Conservation (phyloP, 2,113 vertebrate species). For the Seriola quinqueradiata region DNA sequence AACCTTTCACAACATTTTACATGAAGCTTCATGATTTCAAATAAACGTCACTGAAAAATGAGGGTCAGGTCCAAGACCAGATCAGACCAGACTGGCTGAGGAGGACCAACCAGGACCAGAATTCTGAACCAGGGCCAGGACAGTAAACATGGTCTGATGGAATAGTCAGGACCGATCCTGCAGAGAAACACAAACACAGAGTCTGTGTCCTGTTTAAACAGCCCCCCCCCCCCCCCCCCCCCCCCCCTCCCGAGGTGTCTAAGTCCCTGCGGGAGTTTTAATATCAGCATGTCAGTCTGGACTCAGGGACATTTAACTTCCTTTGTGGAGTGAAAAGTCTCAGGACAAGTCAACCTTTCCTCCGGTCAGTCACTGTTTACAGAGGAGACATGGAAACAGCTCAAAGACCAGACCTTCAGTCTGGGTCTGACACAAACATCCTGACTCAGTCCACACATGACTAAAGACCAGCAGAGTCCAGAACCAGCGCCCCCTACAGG, state of each 20-base stretch:
- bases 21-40: too few relatives aligned
- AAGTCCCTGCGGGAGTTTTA: constrained; percentile 41
- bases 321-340: constrained; percentile 58
- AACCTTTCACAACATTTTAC: too few relatives aligned
- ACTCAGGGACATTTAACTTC: constrained; percentile 52
- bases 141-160: not conserved
- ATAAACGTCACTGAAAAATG: too few relatives aligned
- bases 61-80: too few relatives aligned
- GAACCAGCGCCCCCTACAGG: too few relatives aligned
- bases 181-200: constrained; percentile 20
- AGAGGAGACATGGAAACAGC: constrained; percentile 62
- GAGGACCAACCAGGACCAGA: not conserved
- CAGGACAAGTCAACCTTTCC: constrained; percentile 54
- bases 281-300: constrained; percentile 67
- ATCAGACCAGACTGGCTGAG: too few relatives aligned
- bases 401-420: constrained; percentile 33
- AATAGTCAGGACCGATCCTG: not conserved
- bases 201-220: not conserved
- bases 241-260: too few relatives aligned
- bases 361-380: not conserved
- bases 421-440: not conserved
- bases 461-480: not conserved
- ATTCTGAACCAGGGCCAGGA: not conserved
- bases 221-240: too few relatives aligned
- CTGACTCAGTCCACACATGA: constrained; percentile 1